phyloP scores from a whole-genome alignment of 2,888 invertebrate species.

The Piscicola geometra region DNA sequence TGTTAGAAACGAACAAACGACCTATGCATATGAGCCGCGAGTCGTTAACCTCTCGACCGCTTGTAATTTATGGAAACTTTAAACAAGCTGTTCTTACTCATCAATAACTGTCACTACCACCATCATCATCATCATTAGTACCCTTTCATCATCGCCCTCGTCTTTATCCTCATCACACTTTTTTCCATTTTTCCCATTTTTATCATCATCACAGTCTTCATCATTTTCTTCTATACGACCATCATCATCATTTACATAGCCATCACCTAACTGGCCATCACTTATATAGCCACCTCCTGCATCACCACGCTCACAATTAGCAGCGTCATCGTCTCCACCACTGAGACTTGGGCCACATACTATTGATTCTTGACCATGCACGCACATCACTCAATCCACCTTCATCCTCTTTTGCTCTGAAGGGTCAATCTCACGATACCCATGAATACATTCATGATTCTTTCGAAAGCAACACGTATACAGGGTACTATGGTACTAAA shows the following conservation, averaged over 20 bases:
- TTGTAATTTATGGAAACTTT: too few species aligned
- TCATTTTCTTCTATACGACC: conserved; percentile 32
- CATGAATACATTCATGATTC: too few species aligned
- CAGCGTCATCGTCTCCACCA: neutral
- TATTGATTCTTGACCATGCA: conserved; percentile 24
- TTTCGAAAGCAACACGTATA: too few species aligned
- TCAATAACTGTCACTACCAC: too few species aligned
- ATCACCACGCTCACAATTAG: neutral
- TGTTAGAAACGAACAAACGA: too few species aligned
- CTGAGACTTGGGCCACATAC: too few species aligned
- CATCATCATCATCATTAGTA: too few species aligned
- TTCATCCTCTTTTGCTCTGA: conserved; percentile 9
- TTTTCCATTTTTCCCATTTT: neutral
- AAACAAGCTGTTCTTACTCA: too few species aligned
- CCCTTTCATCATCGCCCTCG: too few species aligned
- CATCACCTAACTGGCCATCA: conserved; percentile 30
- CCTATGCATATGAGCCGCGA: too few species aligned
- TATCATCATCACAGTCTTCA: conserved; percentile 32
- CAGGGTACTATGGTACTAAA: too few species aligned
- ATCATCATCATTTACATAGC: conserved; percentile 32
- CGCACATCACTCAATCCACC: conserved; percentile 11
- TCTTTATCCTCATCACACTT: neutral
- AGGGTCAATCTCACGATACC: neutral
- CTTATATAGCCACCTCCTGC: conserved; percentile 12
- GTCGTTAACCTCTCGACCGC: too few species aligned